Conservation (phyloP, 2,888 invertebrate species). For the Ditylenchus weischeri region DNA sequence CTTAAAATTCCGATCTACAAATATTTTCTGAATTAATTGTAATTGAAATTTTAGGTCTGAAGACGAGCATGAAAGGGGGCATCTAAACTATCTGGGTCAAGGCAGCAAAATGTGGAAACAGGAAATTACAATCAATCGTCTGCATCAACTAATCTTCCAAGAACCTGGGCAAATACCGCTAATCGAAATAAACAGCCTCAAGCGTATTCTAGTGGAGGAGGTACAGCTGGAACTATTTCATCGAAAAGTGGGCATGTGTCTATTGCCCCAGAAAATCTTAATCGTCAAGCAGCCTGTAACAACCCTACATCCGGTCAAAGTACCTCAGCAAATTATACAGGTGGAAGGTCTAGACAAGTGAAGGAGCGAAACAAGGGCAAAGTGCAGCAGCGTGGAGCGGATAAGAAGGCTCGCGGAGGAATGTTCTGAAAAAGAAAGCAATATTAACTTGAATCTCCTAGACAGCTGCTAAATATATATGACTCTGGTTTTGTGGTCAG, state of each 20-base stretch:
- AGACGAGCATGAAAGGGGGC: too few species aligned
- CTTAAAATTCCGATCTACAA: too few species aligned
- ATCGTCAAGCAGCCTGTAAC: background rate
- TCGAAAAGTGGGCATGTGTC: background rate
- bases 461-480: background rate
- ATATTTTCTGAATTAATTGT: too few species aligned
- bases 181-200: too few species aligned
- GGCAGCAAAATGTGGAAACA: too few species aligned
- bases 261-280: background rate
- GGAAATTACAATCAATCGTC: too few species aligned
- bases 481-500: background rate
- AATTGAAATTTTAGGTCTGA: too few species aligned
- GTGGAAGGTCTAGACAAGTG: conserved; percentile 32
- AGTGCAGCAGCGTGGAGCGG: conserved; percentile 17
- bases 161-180: too few species aligned
- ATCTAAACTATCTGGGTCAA: too few species aligned
- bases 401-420: conserved; percentile 15
- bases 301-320: background rate
- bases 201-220: too few species aligned
- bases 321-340: conserved; percentile 17
- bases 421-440: background rate
- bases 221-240: too few species aligned
- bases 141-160: too few species aligned
- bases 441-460: background rate
- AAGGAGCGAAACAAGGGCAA: conserved; percentile 22